Evolutionary conservation across 2,888 invertebrate species (phyloP).

Genomic region (Dysmachus trigonus): DNA sequence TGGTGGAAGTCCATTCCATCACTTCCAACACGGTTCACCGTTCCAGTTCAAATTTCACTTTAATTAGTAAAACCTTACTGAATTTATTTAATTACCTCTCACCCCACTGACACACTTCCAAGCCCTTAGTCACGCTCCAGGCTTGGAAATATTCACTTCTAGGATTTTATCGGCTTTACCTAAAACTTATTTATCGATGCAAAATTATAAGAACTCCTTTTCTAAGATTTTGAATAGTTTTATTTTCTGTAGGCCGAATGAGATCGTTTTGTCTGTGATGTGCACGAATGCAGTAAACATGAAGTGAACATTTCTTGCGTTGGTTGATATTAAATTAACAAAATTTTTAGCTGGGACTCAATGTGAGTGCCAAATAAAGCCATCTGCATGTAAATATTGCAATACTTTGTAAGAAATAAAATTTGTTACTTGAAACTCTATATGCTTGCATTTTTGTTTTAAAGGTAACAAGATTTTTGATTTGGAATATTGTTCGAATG

Average conservation of each 20-base stretch:
- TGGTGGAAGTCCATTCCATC: constrained; percentile 77
- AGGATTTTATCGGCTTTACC: background rate
- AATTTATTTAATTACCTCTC: background rate
- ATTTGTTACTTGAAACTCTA: constrained; percentile 37
- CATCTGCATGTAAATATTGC: constrained; percentile 24
- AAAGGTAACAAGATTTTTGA: no score
- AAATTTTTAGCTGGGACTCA: background rate
- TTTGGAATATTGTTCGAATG: no score
- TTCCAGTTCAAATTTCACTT: constrained; percentile 98
- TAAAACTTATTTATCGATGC: background rate
- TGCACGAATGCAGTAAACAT: background rate
- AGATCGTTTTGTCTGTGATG: constrained; percentile 19
- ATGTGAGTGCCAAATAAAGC: background rate
- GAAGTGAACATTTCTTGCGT: background rate
- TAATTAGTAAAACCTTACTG: constrained; percentile 69
- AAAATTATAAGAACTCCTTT: background rate
- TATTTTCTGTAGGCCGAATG: background rate
- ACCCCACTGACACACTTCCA: background rate
- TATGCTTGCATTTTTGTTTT: background rate
- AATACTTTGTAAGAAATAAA: constrained; percentile 30
- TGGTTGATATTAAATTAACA: background rate
- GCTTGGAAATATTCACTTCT: background rate
- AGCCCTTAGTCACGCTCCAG: background rate
- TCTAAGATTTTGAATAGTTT: background rate
- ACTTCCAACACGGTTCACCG: constrained; percentile 85